Conservation (phyloP, 1,140 invertebrate species). For the Palaemon carinicauda region DNA sequence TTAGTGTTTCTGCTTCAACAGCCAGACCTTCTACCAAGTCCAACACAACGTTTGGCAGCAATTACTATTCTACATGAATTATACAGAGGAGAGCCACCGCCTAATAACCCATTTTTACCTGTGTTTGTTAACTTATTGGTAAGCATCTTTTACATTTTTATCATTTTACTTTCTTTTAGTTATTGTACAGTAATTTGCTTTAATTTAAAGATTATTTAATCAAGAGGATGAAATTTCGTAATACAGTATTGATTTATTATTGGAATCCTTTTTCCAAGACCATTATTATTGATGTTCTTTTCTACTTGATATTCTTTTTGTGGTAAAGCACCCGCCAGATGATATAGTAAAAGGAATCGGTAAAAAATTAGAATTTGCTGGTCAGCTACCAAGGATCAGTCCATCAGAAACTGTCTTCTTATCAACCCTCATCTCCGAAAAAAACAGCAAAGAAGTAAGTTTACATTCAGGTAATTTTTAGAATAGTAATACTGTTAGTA, state of each 20-base stretch:
- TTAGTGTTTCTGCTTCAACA: slow-evolving; percentile 77
- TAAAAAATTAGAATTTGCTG: slow-evolving; percentile 70
- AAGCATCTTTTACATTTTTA: slow-evolving; percentile 59
- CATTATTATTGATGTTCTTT: background rate
- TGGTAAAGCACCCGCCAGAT: slow-evolving; percentile 69
- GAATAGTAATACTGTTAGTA: background rate
- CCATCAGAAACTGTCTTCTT: slow-evolving; percentile 24
- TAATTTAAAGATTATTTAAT: too few species aligned
- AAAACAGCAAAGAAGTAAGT: slow-evolving; percentile 36
- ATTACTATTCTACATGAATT: slow-evolving; percentile 78
- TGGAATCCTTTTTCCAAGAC: too few species aligned
- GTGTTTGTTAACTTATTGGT: slow-evolving; percentile 75
- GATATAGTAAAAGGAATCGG: slow-evolving; percentile 68
- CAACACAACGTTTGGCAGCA: slow-evolving; percentile 75
- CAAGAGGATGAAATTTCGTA: too few species aligned
- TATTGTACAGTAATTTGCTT: slow-evolving; percentile 18
- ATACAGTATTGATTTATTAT: too few species aligned
- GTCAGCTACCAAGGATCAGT: slow-evolving; percentile 65
- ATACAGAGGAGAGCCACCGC: slow-evolving; percentile 75
- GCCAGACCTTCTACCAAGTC: slow-evolving; percentile 73
- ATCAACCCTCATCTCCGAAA: slow-evolving; percentile 34
- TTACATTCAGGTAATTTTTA: too few species aligned
- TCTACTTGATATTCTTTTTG: background rate
- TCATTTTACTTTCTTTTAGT: background rate
- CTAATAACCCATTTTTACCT: slow-evolving; percentile 77